Evolutionary conservation across 2,888 invertebrate genomes (phyloP), one percentile per base, ranked within the genome.

Genomic region (Chrysolina haemoptera): DNA sequence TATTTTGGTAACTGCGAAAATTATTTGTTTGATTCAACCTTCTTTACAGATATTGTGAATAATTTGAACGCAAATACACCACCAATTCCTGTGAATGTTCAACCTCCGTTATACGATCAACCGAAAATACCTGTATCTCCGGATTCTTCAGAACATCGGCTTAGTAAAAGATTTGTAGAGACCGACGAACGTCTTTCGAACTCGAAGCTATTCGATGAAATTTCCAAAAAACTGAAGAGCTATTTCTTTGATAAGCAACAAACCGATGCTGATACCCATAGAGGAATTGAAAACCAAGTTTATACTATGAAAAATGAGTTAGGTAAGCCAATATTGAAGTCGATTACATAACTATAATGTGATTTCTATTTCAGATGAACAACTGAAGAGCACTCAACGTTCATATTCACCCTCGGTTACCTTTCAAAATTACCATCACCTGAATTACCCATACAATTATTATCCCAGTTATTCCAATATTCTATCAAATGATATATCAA

Each of bases 281-380:
- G n/a, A n/a, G n/a, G n/a, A n/a, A n/a, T n/a, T n/a, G n/a, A n/a
- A n/a, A n/a, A n/a, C n/a, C n/a, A 76, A 76, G 79, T 86, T 12
- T 73, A 82, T 20, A 67, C 76, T 18, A 71, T 86, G 71, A 85
- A 83, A 79, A 79, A 82, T 66, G 84, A 86, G 84, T 86, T 87
- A 85, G 85, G 86, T 86, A 84, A 78, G 83, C 80, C 76, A 71
- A 63, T 12, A 59, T 12, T 16, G 40, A 50, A 62, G 14, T n/a
- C 20, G 43, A 53, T 55, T 48, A 59, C n/a, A 35, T 53, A 59
- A 70, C 62, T 74, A 59, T 40, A 68, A 73, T 66, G 62, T 59
- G 59, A 35, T 50, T 71, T 22, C 55, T 64, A 18, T 73, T 75
- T 73, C 74, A 75, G 75, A 69, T 46, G 50, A 40, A 40, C 41